Percentiles rank a stretch among this genome's conserved stretches.
These are phyloP conservation scores for Alloscopus bannaensis DNA, from an alignment of 2,888 invertebrate genomes.

Conservation along the genomic window DNA sequence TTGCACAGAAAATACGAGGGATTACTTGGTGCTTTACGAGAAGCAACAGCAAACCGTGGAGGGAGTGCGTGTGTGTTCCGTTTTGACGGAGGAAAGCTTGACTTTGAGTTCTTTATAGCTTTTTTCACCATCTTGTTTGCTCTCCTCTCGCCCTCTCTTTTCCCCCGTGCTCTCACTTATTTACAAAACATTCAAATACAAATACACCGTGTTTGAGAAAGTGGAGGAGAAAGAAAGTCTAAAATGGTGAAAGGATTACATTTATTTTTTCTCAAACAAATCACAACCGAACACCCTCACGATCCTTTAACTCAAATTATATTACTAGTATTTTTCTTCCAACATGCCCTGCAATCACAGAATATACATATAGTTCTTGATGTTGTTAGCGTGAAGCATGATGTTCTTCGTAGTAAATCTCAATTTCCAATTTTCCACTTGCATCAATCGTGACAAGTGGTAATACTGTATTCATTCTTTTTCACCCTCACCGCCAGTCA, in stretches of 20 bases:
- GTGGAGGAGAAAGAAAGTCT: conserved; percentile 12
- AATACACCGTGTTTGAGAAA: not conserved
- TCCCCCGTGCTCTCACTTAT: not conserved
- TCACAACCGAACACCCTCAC: conserved; percentile 25
- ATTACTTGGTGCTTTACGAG: conserved; percentile 24
- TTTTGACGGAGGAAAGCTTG: too few relatives aligned
- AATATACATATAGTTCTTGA: too few relatives aligned
- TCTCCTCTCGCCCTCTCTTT: conserved; percentile 7
- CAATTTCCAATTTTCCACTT: too few relatives aligned
- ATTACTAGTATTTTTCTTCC: conserved; percentile 19
- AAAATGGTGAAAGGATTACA: conserved; percentile 44
- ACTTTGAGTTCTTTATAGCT: conserved; percentile 4
- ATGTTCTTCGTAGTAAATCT: too few relatives aligned
- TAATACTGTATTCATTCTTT: too few relatives aligned
- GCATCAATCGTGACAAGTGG: too few relatives aligned
- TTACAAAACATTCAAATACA: conserved; percentile 24
- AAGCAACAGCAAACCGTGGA: conserved; percentile 1
- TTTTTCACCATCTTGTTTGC: conserved; percentile 7
- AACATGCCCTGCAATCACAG: too few relatives aligned
- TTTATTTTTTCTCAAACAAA: conserved; percentile 50
- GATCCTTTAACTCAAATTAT: too few relatives aligned
- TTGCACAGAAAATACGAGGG: not conserved
- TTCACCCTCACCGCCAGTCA: too few relatives aligned
- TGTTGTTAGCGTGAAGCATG: too few relatives aligned
- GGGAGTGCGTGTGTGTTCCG: too few relatives aligned